Base-by-base conservation (phyloP, 2,797 vertebrate species). In the Crocodylus rhombifer region DNA sequence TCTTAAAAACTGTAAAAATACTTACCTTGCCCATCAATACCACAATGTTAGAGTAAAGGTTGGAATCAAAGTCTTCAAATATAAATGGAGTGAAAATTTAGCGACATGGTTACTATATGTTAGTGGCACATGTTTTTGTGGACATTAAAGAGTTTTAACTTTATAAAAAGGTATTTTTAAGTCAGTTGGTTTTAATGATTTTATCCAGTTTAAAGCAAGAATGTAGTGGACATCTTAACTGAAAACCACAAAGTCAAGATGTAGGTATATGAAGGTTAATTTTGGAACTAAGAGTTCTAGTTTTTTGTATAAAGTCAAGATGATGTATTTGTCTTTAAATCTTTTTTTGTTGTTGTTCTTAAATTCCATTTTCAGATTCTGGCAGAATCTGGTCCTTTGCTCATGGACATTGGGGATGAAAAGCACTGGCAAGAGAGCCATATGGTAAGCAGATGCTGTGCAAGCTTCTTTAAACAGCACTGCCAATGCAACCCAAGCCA, bases 401-500 rank as follows among this genome's bases (percentile, higher is more conserved):
- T 95, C 14, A 2, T 75, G 56, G 36, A 83, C 28, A 18, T 64
- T 67, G 65, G 33, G 28, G 42, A 83, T 62, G 85, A 77, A 82
- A 0, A 2, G 25, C 75, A 36, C 60, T 56, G 71, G 23, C 82
- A 96, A 80, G 14, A 80, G 76, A 55, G 55, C 75, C 62, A 18
- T 51, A 64, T 23, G 25, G 28, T 23, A 21, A 91, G 57, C 69
- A 95, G 62, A 76, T 61, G 74, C 86, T 55, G 33, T 82, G 81
- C 77, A 77, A 55, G 14, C 21, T 84, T 95, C 80, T 69, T 36
- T 71, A 60, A 60, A 18, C 17, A 85, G 33, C 26, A n/a, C 1
- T 79, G 86, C 42, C 82, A 91, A 67, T 55, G 63, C 2, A 86
- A 30, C 12, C 2, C 10, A 94, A 94, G 87, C 75, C 90, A 95